Percentiles rank a stretch among this genome's conserved stretches.
These are phyloP conservation scores for Scaptomyza polygonia DNA, from an alignment of 2,888 invertebrate species.

Conservation along the genomic window DNA sequence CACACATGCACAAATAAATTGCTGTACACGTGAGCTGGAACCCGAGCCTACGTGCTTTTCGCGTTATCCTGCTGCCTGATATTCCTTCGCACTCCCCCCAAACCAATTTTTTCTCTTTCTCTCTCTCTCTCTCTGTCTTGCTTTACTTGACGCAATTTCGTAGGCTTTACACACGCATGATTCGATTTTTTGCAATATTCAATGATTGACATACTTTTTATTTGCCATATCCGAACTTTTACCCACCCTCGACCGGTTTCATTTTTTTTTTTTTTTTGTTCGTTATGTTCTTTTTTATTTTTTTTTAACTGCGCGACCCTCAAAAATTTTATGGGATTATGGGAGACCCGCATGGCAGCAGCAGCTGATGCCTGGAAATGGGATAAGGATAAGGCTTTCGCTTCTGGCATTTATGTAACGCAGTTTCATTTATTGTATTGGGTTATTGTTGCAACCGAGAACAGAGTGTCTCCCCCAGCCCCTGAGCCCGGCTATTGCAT, in stretches of 20 bases:
- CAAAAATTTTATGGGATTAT: slow-evolving; percentile 68
- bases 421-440: slow-evolving; percentile 69
- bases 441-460: slow-evolving; percentile 72
- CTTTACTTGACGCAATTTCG: slow-evolving; percentile 2
- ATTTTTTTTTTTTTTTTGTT: slow-evolving; percentile 8
- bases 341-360: slow-evolving; percentile 67
- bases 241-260: slow-evolving; percentile 5
- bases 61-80: slow-evolving; percentile 18
- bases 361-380: slow-evolving; percentile 63
- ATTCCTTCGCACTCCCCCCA: background rate
- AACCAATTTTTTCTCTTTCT: slow-evolving; percentile 10
- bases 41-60: slow-evolving; percentile 37
- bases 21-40: slow-evolving; percentile 17
- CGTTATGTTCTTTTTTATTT: slow-evolving; percentile 7
- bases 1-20: slow-evolving; percentile 17
- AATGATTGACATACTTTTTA: slow-evolving; percentile 78
- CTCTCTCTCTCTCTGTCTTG: slow-evolving; percentile 22
- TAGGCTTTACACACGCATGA: slow-evolving; percentile 54
- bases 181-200: slow-evolving; percentile 57
- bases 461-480: slow-evolving; percentile 11
- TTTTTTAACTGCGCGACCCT: slow-evolving; percentile 37
- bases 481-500: slow-evolving; percentile 48
- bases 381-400: slow-evolving; percentile 44
- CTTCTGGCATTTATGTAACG: slow-evolving; percentile 36
- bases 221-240: slow-evolving; percentile 58